phyloP scores from a whole-genome alignment of 2,888 invertebrate species.

The Drosophila nr. fundita region DNA sequence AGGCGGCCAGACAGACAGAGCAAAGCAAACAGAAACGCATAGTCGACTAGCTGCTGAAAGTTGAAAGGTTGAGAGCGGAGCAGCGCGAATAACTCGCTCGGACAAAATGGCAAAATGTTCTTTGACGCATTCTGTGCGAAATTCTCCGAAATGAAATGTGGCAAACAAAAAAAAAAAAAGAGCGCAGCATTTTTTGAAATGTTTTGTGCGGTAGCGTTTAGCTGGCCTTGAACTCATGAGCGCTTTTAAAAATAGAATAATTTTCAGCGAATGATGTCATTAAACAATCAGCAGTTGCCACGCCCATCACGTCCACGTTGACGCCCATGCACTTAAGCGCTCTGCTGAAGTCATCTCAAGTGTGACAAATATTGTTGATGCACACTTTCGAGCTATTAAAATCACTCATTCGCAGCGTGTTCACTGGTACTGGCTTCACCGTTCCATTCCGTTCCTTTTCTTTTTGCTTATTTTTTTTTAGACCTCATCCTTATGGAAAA shows the following conservation, averaged over 20 bases:
- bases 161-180: background rate
- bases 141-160: conserved; percentile 9
- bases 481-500: background rate
- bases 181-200: background rate
- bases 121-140: conserved; percentile 13
- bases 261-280: conserved; percentile 54
- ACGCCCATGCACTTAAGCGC: conserved; percentile 43
- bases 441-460: background rate
- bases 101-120: conserved; percentile 5
- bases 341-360: conserved; percentile 45
- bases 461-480: background rate
- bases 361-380: conserved; percentile 63
- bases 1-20: background rate
- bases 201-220: background rate
- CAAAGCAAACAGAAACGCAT: background rate
- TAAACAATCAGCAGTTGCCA: conserved; percentile 45
- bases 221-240: conserved; percentile 25
- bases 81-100: conserved; percentile 35
- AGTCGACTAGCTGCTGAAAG: conserved; percentile 19
- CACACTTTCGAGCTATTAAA: conserved; percentile 52
- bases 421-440: conserved; percentile 1
- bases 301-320: conserved; percentile 8
- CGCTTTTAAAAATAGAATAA: conserved; percentile 31
- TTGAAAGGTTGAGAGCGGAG: conserved; percentile 9
- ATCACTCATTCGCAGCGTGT: conserved; percentile 62